Evolutionary conservation across 2,797 vertebrate genomes (phyloP).

Genomic region (Phoxinus dragarum): DNA sequence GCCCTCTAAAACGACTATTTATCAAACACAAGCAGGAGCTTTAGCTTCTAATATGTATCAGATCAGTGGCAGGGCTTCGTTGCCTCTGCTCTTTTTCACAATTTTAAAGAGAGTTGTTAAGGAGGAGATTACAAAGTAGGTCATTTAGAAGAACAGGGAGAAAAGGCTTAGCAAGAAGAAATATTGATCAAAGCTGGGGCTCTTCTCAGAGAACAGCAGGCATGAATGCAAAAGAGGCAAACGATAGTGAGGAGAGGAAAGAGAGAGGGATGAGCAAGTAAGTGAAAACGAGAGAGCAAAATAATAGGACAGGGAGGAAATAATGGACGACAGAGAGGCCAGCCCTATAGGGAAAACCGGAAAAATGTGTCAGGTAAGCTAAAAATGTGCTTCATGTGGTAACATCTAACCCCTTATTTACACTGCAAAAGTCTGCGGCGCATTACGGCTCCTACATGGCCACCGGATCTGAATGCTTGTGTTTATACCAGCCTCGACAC

Average conservation of each 20-base stretch:
- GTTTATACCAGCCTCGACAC: no score
- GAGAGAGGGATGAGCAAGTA: neutral
- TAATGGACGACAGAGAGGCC: neutral
- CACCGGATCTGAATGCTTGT: no score
- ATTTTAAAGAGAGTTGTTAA: conserved; percentile 54
- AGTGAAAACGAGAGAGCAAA: neutral
- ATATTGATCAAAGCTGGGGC: conserved; percentile 50
- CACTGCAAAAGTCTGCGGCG: no score
- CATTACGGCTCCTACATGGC: no score
- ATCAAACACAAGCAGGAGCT: conserved; percentile 38
- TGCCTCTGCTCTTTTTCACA: conserved; percentile 27
- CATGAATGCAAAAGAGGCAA: conserved; percentile 28
- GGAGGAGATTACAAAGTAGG: conserved; percentile 62
- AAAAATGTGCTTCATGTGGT: neutral
- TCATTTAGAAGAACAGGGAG: conserved; percentile 52
- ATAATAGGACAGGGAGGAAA: neutral
- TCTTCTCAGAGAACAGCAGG: conserved; percentile 22
- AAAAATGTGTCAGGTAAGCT: conserved; percentile 1
- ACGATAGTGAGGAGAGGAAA: neutral
- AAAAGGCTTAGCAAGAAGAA: conserved; percentile 46
- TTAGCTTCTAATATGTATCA: conserved; percentile 48
- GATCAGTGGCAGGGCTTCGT: conserved; percentile 44
- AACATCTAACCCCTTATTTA: neutral
- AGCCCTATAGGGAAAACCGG: neutral
- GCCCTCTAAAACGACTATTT: conserved; percentile 49